A percentile compares a stretch with the other conserved stretches of the same genome.
phyloP scores from a whole-genome alignment of 2,113 vertebrate species.

The Carollia perspicillata region DNA sequence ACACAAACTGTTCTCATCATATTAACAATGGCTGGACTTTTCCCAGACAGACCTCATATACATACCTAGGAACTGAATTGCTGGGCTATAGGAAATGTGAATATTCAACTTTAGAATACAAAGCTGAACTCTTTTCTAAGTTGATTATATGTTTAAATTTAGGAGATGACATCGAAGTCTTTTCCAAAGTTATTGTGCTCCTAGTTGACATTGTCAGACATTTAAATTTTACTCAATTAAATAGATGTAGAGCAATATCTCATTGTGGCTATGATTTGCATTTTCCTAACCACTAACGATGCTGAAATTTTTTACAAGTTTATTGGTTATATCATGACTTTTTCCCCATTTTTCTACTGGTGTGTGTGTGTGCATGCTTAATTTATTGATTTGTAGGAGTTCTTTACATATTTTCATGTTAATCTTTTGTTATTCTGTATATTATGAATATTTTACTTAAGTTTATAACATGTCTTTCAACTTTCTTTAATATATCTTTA shows the following conservation, averaged over 20 bases:
- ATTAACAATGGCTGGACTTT: no score
- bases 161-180: background rate
- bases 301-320: background rate
- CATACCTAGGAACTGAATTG: background rate
- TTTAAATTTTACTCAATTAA: constrained; percentile 44
- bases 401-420: constrained; percentile 7
- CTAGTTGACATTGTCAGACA: background rate
- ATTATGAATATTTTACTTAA: background rate
- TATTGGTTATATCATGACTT: background rate
- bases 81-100: background rate
- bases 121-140: background rate
- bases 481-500: background rate
- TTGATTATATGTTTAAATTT: background rate
- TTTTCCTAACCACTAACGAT: background rate
- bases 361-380: background rate
- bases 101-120: constrained; percentile 6
- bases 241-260: background rate
- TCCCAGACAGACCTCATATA: background rate
- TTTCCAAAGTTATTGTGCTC: background rate
- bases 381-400: background rate
- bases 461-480: background rate
- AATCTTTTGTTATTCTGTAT: background rate
- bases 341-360: background rate
- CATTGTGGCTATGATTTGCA: background rate
- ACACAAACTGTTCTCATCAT: no score